These are phyloP conservation scores for Pyrrhura leucotis DNA, from an alignment of 2,797 vertebrate genomes.

Conservation along the genomic window DNA sequence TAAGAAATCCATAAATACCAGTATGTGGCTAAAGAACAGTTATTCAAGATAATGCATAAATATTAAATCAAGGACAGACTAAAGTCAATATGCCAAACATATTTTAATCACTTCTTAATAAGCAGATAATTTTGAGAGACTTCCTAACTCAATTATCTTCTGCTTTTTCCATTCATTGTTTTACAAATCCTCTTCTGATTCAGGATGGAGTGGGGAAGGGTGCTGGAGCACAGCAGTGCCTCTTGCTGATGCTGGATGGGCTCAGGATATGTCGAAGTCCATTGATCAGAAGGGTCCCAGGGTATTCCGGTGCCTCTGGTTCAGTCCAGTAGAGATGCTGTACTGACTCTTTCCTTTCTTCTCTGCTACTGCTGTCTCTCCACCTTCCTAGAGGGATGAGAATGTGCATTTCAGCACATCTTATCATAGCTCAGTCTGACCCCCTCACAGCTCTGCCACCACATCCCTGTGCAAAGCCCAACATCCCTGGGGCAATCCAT, in stretches of 20 bases:
- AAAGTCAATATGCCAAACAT: background rate
- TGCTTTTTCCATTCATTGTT: background rate
- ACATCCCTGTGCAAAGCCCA: background rate
- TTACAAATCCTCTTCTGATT: background rate
- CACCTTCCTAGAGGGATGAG: background rate
- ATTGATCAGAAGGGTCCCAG: accelerated
- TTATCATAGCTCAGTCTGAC: background rate
- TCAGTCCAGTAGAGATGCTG: background rate
- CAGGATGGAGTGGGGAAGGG: background rate
- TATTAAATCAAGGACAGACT: constrained; percentile 13
- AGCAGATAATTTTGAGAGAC: constrained; percentile 10
- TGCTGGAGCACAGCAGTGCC: background rate
- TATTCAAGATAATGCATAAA: background rate
- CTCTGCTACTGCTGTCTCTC: background rate
- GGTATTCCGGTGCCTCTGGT: background rate
- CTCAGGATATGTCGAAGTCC: background rate
- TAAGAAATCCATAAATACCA: constrained; percentile 30
- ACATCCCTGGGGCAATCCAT: background rate
- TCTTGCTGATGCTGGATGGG: background rate
- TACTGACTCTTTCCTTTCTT: background rate
- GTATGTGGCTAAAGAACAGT: background rate
- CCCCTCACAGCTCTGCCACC: background rate
- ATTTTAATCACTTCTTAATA: constrained; percentile 33
- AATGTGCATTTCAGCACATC: background rate
- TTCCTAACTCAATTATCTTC: background rate